Evolutionary conservation across 1,140 invertebrate species (phyloP), one percentile per base, ranked within the genome.

Genomic region (Orchesella cincta): DNA sequence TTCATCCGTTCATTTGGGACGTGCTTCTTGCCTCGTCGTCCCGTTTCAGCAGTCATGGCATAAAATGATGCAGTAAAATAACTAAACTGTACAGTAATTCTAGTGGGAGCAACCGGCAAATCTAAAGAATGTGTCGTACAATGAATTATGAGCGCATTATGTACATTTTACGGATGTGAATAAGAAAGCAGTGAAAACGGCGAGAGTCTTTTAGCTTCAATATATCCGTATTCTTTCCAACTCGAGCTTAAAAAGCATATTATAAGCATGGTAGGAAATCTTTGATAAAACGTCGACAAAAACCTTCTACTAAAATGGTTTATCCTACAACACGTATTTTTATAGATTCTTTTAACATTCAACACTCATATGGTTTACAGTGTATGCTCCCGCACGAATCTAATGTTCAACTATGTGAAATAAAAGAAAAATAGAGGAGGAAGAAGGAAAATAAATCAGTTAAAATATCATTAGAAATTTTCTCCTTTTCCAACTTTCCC

Each of bases 391-490:
- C n/a, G n/a, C n/a, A 46, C 18, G 39, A 46, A 8, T 46, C 39
- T 18, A 46, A 46, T 46, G 39, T 46, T 46, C 18, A 18, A 8
- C 39, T 5, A 46, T n/a, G 39, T 46, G 18, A 46, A 46, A 46
- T 46, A 46, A 18, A 8, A 57, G 3, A 57, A 18, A 57, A 31
- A 16, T 33, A 57, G 29, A 29, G 23, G 33, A 33, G 62, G 28
- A 67, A 67, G 23, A 33, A 67, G 14, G 62, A 67, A 67, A 67
- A 67, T 67, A 67, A 67, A 67, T 67, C 62, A 67, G 62, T 67
- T 67, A 67, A 67, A 67, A 67, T 67, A 67, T 67, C 62, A 67
- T 67, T 67, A 67, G 62, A n/a, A 67, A 67, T 33, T 67, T 29
- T 67, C 31, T 33, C 62, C 14, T 14, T 57, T 26, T 57, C 54